phyloP scores from a whole-genome alignment of 2,797 vertebrate species.

The Diglossa cyanea region DNA sequence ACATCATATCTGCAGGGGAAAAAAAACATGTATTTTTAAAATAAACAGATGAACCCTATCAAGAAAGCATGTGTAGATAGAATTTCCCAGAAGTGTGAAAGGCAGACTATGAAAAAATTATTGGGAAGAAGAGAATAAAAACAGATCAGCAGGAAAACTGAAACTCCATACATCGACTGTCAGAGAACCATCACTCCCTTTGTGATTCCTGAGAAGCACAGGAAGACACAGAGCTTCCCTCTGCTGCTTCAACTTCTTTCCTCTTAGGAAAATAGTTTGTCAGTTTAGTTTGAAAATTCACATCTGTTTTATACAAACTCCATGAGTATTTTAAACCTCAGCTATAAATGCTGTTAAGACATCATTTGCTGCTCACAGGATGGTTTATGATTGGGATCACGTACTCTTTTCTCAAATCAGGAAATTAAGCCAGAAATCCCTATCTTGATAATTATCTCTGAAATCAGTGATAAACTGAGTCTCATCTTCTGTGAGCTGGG shows the following conservation, averaged over 20 bases:
- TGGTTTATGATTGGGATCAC: constrained; percentile 49
- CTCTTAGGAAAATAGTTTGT: not conserved
- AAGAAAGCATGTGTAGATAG: not conserved
- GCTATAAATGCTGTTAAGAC: constrained; percentile 14
- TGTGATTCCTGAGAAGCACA: not conserved
- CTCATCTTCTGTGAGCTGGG: not conserved
- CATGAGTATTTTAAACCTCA: constrained; percentile 22
- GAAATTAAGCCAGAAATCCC: constrained; percentile 34
- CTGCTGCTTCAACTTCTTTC: not conserved
- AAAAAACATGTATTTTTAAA: not conserved
- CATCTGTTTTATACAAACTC: constrained; percentile 57
- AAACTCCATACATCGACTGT: not conserved
- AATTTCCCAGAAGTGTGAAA: not conserved
- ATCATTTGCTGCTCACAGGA: constrained; percentile 6
- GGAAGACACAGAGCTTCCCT: not conserved
- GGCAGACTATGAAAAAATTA: not conserved
- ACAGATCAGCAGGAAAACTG: not conserved
- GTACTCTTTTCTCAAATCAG: not conserved
- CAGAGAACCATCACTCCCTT: not conserved
- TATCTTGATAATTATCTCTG: not conserved
- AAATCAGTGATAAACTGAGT: not conserved
- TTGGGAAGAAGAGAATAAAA: not conserved
- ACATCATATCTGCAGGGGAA: not conserved
- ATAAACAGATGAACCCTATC: not conserved
- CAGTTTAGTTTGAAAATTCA: constrained; percentile 54